Percentiles rank a stretch among this genome's conserved stretches.
Conservation (phyloP, 2,797 vertebrate species). For the Platyrinchus mystaceus region DNA sequence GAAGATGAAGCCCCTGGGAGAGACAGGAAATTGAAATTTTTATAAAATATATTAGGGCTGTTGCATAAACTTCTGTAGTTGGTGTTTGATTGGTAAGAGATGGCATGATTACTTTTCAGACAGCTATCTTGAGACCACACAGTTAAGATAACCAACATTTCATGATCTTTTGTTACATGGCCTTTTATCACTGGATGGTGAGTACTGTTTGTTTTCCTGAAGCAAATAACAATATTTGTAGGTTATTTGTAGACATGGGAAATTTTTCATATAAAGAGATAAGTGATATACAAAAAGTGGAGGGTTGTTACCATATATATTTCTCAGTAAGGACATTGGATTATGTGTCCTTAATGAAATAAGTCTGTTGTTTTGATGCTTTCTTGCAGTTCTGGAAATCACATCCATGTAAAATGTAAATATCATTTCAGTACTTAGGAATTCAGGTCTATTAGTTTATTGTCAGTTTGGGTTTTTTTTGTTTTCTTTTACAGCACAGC, state of each 20-base stretch:
- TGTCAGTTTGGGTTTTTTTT: background rate
- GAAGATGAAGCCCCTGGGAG: background rate
- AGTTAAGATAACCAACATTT: background rate
- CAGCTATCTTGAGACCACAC: background rate
- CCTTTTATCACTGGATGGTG: background rate
- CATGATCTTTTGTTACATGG: background rate
- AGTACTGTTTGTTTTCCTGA: background rate
- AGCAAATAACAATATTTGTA: background rate
- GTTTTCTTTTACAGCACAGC: background rate
- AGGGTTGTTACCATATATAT: background rate
- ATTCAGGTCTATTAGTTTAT: background rate
- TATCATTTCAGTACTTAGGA: background rate
- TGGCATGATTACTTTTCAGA: background rate
- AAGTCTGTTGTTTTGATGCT: background rate
- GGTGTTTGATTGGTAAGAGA: background rate
- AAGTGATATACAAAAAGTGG: background rate
- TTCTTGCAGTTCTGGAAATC: background rate
- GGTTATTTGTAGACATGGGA: background rate
- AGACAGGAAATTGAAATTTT: background rate
- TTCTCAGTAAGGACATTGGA: background rate
- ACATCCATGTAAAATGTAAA: background rate
- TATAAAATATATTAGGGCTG: background rate
- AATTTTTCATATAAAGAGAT: background rate
- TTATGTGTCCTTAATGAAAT: background rate
- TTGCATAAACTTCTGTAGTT: background rate